Base-by-base conservation (phyloP, 2,888 invertebrate genomes). In the Alviniconcha strummeri region DNA sequence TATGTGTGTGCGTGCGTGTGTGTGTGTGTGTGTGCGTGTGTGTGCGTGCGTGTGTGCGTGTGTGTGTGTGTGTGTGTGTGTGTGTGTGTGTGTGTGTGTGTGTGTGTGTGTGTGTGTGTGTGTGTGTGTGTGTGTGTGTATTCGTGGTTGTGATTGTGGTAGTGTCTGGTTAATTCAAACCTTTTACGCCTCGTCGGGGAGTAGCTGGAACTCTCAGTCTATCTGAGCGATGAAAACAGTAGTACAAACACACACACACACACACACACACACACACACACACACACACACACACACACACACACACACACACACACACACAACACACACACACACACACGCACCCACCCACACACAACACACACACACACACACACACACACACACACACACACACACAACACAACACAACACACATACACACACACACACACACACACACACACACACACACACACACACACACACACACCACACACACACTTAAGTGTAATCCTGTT, bases 221-320 rank as follows among this genome's bases (percentile, higher is more conserved):
- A 60, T 60, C 9, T 60, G 8, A 3, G 60, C 8, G 60, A 4
- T 60, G 4, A 60, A 60, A 60, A 69, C 69, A 69, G 17, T 15
- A 6, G 17, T 17, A 69, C 69, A 69, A 1, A 69, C 69, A 69
- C 69, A 69, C 69, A 69, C 69, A 69, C 69, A 69, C 69, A 69
- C 69, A 69, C 69, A 69, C 69, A 69, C 69, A 69, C 69, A 69
- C n/a, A 69, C 69, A 69, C 69, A 69, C 69, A 69, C 69, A 69
- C 69, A 69, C 69, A 69, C 69, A 69, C 69, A 75, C 75, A 75
- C 75, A 76, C 75, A 76, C 75, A 76, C 55, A 76, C 75, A 56
- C 75, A 56, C 75, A 56, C 75, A 17, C 75, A 56, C 56, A 75
- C 54, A 75, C 75, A 54, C 54, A 54, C 54, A 75, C 75, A 13